phyloP scores from a whole-genome alignment of 2,888 invertebrate genomes.

The Agonum fuliginosum region DNA sequence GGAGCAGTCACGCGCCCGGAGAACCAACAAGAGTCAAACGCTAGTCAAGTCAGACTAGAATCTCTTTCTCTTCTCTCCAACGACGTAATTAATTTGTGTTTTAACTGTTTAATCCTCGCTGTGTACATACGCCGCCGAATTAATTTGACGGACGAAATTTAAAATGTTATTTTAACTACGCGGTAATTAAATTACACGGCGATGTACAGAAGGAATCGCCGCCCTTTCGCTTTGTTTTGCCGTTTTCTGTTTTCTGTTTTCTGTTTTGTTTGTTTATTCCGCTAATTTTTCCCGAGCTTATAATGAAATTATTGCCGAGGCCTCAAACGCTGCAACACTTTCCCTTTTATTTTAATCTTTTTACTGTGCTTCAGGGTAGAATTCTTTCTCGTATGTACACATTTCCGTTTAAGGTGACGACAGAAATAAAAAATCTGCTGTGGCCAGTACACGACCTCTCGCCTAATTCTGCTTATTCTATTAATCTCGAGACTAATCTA shows the following conservation, averaged over 20 bases:
- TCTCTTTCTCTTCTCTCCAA: no score
- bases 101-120: conserved; percentile 16
- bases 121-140: conserved; percentile 8
- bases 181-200: conserved; percentile 2
- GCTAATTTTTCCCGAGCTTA: background rate
- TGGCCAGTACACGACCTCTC: no score
- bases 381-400: no score
- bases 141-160: conserved; percentile 25
- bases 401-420: no score
- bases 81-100: background rate
- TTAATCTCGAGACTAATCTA: no score
- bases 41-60: background rate
- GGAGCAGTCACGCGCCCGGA: background rate
- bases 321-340: no score
- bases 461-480: no score
- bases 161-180: conserved; percentile 10
- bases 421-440: no score
- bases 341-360: no score
- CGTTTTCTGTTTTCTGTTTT: background rate
- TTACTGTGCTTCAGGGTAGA: no score
- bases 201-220: background rate
- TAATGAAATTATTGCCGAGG: background rate
- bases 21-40: background rate
- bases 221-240: no score
- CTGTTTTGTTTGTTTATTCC: conserved; percentile 9